Base-by-base conservation (phyloP, 1,140 invertebrate species). In the Cecropterus lyciades region DNA sequence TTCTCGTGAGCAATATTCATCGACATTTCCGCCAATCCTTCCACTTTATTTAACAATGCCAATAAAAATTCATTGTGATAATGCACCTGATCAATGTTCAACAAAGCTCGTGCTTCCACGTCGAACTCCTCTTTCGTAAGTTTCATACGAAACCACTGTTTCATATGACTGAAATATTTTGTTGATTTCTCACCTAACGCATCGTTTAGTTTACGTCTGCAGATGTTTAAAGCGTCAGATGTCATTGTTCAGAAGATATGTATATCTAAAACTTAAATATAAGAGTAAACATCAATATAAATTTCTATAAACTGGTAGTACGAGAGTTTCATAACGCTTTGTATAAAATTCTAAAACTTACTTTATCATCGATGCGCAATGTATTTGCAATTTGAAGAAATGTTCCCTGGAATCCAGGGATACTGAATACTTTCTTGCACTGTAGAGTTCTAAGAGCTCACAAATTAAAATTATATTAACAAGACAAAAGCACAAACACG, bases 61-160 rank as follows among this genome's bases (percentile, higher is more conserved):
- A 97, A 81, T 5, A 98, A 89, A 82, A 98, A 97, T 75, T 97
- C 95, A 92, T 98, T 98, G 80, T 97, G 97, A 17, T 96, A 92
- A 85, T 95, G 95, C 33, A 97, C 94, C 86, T 96, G 94, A 46
- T 96, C 95, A 2, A 93, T 80, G 6, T 91, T 93, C 67, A 97
- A 91, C 0, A 97, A 89, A 80, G 94, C 94, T 33, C 96, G 93
- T 5, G 95, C 96, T 89, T 96, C 95, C 1, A 85, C 79, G 80
- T 97, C 96, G 89, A 97, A 97, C 70, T 97, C 95, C 86, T 97
- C 96, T 85, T 97, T 97, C 0, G 95, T 95, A 74, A 95, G 93
- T 79, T 95, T 95, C 93, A 95, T 95, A 70, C 95, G 94, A 69
- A 96, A 96, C 95, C 95, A 96, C 15, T 94, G 89, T 65, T 95